Evolutionary conservation across 2,888 invertebrate species (phyloP).

Genomic region (Fissipunctia ypsillon): DNA sequence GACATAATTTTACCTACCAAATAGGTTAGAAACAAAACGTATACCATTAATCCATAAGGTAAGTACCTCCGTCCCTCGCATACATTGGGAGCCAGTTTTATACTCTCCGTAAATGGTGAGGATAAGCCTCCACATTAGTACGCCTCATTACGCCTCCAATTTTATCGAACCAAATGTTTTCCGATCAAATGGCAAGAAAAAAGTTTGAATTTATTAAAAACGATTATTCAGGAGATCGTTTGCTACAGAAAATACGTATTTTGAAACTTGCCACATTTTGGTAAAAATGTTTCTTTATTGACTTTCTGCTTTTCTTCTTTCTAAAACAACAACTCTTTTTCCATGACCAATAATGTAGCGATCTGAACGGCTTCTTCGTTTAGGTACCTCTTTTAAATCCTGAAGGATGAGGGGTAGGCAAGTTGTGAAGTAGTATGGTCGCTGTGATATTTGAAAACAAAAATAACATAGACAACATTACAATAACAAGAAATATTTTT

Average conservation of each 20-base stretch:
- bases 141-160: conserved; percentile 62
- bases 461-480: too few relatives aligned
- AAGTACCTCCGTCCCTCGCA: conserved; percentile 40
- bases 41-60: conserved; percentile 42
- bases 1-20: conserved; percentile 12
- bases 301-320: background rate
- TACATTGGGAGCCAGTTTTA: conserved; percentile 56
- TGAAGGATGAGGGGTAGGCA: background rate
- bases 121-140: conserved; percentile 61
- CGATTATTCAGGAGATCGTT: conserved; percentile 42
- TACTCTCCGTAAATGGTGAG: conserved; percentile 53
- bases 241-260: conserved; percentile 35
- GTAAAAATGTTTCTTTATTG: conserved; percentile 1
- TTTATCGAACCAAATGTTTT: conserved; percentile 62
- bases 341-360: background rate
- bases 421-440: background rate
- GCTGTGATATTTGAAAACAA: too few relatives aligned
- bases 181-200: conserved; percentile 61
- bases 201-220: conserved; percentile 60
- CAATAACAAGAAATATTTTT: too few relatives aligned
- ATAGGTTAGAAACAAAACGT: conserved; percentile 37
- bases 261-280: conserved; percentile 16
- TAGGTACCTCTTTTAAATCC: background rate
- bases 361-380: background rate
- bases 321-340: background rate